Evolutionary conservation across 2,113 vertebrate genomes (phyloP).

Genomic region (Felis catus): F.catus_Fca126_mat1.0 CM031420.1:109949001-109949500

Average conservation of each 20-base stretch:
- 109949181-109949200: not conserved
- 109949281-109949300: constrained; percentile 14
- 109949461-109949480: constrained; percentile 12
- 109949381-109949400: not conserved
- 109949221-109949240: not conserved
- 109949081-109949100: not conserved
- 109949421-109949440: not conserved
- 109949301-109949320: not conserved
- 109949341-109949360: not conserved
- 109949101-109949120: not conserved
- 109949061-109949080: not conserved
- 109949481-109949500: constrained; percentile 6
- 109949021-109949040: not conserved
- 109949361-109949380: not conserved
- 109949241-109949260: not conserved
- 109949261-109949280: not conserved
- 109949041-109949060: not conserved
- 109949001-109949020: not conserved
- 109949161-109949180: not conserved
- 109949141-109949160: not conserved
- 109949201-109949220: not conserved
- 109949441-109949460: not conserved
- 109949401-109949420: not conserved
- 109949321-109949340: not conserved
- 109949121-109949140: not conserved